Evolutionary conservation across 2,797 vertebrate species (phyloP).

Genomic region (Falco berigora): DNA sequence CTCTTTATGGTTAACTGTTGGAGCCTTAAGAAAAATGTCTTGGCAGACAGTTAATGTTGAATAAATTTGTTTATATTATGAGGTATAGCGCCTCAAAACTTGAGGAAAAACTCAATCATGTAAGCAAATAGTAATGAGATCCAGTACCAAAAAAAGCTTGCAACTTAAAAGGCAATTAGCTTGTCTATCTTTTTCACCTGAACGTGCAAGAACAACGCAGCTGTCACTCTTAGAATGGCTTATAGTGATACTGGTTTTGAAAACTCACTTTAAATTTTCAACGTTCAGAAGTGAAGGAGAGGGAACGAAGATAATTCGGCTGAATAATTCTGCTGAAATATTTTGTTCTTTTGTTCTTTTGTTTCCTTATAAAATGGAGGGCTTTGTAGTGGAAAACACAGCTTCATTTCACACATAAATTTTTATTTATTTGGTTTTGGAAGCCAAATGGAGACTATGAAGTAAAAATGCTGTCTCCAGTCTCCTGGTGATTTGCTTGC

Average conservation of each 20-base stretch:
- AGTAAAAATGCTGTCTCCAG: background rate
- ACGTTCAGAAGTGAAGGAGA: background rate
- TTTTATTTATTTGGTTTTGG: background rate
- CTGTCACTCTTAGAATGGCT: constrained; percentile 26
- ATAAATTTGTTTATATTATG: constrained; percentile 17
- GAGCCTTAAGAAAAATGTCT: background rate
- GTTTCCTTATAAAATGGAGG: background rate
- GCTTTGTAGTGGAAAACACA: background rate
- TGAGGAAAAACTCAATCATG: constrained; percentile 22
- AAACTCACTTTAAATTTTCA: background rate
- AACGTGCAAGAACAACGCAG: constrained; percentile 45
- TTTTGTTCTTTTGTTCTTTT: background rate
- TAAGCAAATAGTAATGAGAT: constrained; percentile 45
- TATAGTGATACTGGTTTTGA: constrained; percentile 41
- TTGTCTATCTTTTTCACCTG: constrained; percentile 53
- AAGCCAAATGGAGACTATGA: background rate
- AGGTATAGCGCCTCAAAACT: constrained; percentile 13
- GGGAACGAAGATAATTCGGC: background rate
- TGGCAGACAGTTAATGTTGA: background rate
- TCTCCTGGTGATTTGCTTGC: background rate
- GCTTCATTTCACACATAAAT: background rate
- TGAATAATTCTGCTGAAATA: background rate
- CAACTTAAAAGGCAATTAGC: constrained; percentile 59
- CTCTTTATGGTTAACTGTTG: background rate
- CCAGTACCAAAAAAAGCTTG: constrained; percentile 2